Evolutionary conservation across 2,113 vertebrate species (phyloP).

Genomic region (Ranitomeya imitator): DNA sequence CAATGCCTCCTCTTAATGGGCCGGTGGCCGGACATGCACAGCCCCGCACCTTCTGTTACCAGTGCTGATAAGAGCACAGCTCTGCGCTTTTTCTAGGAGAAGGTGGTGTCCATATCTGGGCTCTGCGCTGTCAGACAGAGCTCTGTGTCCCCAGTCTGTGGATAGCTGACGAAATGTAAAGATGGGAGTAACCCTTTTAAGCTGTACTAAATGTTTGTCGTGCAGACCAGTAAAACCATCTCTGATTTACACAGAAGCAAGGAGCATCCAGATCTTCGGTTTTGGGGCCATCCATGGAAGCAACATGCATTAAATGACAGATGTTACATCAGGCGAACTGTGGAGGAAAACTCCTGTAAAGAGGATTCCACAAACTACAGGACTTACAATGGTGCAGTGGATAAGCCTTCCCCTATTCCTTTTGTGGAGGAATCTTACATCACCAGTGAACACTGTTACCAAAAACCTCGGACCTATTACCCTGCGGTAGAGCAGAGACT

Average conservation of each 20-base stretch:
- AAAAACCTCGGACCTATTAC: slow-evolving; percentile 91
- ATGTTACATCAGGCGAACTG: slow-evolving; percentile 68
- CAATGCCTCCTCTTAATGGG: too few species aligned
- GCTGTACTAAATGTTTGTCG: not conserved
- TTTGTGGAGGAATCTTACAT: slow-evolving; percentile 91
- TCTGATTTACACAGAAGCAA: slow-evolving; percentile 75
- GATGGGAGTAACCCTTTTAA: too few species aligned
- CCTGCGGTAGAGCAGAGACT: slow-evolving; percentile 90
- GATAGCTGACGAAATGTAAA: too few species aligned
- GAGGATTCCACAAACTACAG: slow-evolving; percentile 73
- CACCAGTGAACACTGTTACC: slow-evolving; percentile 97
- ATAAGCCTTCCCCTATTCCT: slow-evolving; percentile 70
- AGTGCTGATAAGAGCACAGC: too few species aligned
- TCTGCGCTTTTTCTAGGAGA: too few species aligned
- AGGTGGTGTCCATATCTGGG: too few species aligned
- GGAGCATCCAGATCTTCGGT: slow-evolving; percentile 88
- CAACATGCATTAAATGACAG: slow-evolving; percentile 73
- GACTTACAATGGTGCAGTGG: slow-evolving; percentile 73
- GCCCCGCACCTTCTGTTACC: too few species aligned
- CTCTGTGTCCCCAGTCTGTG: too few species aligned
- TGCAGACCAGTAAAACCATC: not conserved
- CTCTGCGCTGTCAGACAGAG: too few species aligned
- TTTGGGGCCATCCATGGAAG: slow-evolving; percentile 94
- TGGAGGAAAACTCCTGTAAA: slow-evolving; percentile 71
- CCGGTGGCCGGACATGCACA: too few species aligned